Evolutionary conservation across 2,888 invertebrate species (phyloP).

Genomic region (Nasonia oneida): DNA sequence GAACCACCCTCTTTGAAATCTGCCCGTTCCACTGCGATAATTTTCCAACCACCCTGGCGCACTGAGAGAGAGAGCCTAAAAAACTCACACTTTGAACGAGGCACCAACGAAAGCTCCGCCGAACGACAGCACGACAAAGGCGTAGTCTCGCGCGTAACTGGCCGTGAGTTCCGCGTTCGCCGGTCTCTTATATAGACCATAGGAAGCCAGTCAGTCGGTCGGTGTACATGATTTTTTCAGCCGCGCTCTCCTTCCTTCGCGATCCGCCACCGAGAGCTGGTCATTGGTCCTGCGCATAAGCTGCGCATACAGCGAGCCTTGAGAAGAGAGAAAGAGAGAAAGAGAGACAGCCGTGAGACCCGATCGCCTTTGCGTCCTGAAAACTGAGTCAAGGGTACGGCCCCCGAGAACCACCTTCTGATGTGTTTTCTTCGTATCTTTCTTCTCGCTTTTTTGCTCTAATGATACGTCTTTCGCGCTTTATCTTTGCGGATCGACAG

Average conservation of each 20-base stretch:
- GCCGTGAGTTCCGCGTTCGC: conserved; percentile 70
- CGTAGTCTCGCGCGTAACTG: conserved; percentile 67
- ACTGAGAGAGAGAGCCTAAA: neutral
- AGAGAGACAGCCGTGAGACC: conserved; percentile 25
- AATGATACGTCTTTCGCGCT: neutral
- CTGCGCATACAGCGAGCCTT: conserved; percentile 30
- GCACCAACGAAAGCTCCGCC: neutral
- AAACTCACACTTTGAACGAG: neutral
- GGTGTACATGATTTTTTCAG: conserved; percentile 9
- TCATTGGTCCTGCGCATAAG: conserved; percentile 44
- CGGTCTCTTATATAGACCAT: conserved; percentile 73
- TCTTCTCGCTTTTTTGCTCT: neutral
- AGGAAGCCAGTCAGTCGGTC: conserved; percentile 53
- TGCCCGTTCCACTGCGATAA: neutral
- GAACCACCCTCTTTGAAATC: neutral
- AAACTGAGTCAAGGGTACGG: conserved; percentile 61
- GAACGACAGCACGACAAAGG: conserved; percentile 13
- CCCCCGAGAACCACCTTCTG: conserved; percentile 17
- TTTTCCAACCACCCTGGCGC: neutral
- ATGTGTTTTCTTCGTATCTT: conserved; percentile 4
- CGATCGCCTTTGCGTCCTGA: conserved; percentile 43
- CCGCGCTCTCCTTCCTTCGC: conserved; percentile 25
- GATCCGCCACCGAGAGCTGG: conserved; percentile 23
- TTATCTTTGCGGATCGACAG: neutral
- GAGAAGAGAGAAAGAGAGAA: conserved; percentile 34